These are phyloP conservation scores for Nicator chloris DNA, from an alignment of 2,113 vertebrate genomes.

Conservation along the genomic window DNA sequence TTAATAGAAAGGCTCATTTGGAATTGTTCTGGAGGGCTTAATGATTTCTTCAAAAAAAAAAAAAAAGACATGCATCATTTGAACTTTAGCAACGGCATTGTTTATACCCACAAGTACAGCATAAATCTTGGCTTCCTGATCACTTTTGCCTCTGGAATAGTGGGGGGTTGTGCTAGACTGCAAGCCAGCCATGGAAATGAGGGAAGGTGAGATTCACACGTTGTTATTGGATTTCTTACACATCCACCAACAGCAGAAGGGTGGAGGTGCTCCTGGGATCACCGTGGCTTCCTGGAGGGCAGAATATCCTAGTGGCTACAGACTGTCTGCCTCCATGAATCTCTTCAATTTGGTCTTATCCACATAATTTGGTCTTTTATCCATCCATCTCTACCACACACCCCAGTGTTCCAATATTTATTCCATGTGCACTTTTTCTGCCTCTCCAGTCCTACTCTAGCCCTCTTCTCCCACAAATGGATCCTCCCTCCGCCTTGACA, in stretches of 20 bases:
- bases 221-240: not conserved
- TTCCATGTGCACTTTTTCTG: not conserved
- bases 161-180: not conserved
- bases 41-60: not conserved
- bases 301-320: not conserved
- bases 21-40: not conserved
- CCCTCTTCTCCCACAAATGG: fast-evolving
- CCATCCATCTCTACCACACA: not conserved
- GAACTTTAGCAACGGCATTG: not conserved
- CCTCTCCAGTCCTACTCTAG: not conserved
- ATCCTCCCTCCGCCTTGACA: not conserved
- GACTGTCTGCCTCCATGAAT: not conserved
- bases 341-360: not conserved
- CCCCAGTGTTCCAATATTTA: not conserved
- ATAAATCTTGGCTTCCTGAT: not conserved
- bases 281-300: not conserved
- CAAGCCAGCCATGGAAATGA: not conserved
- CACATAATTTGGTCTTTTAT: not conserved
- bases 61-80: not conserved
- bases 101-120: not conserved
- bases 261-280: not conserved
- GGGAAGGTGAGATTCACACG: conserved; percentile 3
- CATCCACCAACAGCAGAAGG: not conserved
- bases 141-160: not conserved
- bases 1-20: not conserved